Evolutionary conservation across 2,797 vertebrate genomes (phyloP), one percentile per base, ranked within the genome.

Genomic region (Enteromius afrohamiltoni): DNA sequence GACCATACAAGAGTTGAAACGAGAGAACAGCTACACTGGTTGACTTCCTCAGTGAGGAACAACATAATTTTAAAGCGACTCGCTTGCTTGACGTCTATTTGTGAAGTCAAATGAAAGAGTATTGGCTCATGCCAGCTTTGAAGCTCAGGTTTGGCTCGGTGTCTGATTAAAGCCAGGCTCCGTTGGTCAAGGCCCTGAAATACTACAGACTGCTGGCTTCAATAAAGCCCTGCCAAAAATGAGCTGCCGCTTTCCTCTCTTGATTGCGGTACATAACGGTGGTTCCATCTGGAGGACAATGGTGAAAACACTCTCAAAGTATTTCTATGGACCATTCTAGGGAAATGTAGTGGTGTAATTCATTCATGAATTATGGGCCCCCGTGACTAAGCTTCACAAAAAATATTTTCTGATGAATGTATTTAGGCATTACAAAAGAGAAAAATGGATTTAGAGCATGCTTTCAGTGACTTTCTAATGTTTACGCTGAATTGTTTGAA

Each of bases 81-180:
- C n/a, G 16, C 65, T 70, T 49, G 31, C 34, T 64, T 13, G n/a
- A 53, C 62, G 13, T 74, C 82, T 79, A 70, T 80, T 80, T 62
- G 65, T 70, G 67, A 80, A 83, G 74, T 77, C 40, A 70, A 84
- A 86, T 83, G 64, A 83, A 78, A 78, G 74, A 71, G 68, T 62
- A 53, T 75, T 75, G 34, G 55, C 37, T 77, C 62, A 34, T 83
- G 58, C 60, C 58, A 65, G 60, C 81, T 85, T 85, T 87, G 84
- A 87, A 79, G 86, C 85, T 64, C 64, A 42, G 51, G 55, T 76
- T 85, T 77, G 45, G 58, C 55, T 53, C 21, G 26, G 71, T 31
- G 26, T 73, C 60, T 84, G 85, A 84, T 79, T 80, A 85, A 86
- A 82, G 40, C 83, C 87, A 86, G 79, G 68, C 81, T 64, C 58